Percentiles rank a stretch among this genome's conserved stretches.
These are phyloP conservation scores for Mylabris phalerata DNA, from an alignment of 1,140 invertebrate genomes.

Conservation along the genomic window DNA sequence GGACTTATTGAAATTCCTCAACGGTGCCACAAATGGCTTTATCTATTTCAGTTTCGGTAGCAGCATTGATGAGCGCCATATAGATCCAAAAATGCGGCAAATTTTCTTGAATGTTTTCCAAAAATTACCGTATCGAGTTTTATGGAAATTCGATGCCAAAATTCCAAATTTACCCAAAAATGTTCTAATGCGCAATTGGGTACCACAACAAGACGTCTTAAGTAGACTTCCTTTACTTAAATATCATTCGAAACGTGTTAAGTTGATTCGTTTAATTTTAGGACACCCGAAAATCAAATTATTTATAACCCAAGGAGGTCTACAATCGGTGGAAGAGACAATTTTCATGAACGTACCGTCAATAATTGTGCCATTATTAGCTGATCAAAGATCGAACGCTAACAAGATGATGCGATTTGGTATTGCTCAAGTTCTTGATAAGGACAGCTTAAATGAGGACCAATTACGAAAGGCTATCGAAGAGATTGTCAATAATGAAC, in stretches of 20 bases:
- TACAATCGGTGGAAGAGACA: background rate
- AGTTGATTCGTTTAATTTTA: no score
- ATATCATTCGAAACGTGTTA: no score
- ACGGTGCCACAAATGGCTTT: slow-evolving; percentile 44
- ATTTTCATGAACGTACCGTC: slow-evolving; percentile 45
- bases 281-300: no score
- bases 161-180: no score
- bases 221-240: no score
- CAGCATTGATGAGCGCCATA: slow-evolving; percentile 36
- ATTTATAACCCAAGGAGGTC: no score
- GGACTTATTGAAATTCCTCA: slow-evolving; percentile 44
- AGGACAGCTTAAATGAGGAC: slow-evolving; percentile 12
- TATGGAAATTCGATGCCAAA: no score
- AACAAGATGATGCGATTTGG: slow-evolving; percentile 20
- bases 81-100: no score
- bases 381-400: slow-evolving; percentile 34
- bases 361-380: slow-evolving; percentile 39
- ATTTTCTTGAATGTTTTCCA: no score
- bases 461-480: slow-evolving; percentile 18
- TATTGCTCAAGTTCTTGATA: slow-evolving; percentile 23
- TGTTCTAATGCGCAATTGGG: no score
- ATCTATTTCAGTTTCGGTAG: slow-evolving; percentile 52
- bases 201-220: no score
- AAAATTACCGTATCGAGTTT: no score
- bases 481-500: slow-evolving; percentile 14